Evolutionary conservation across 2,888 invertebrate species (phyloP), one percentile per base, ranked within the genome.

Genomic region (Scaptomyza cyrtandrae): DNA sequence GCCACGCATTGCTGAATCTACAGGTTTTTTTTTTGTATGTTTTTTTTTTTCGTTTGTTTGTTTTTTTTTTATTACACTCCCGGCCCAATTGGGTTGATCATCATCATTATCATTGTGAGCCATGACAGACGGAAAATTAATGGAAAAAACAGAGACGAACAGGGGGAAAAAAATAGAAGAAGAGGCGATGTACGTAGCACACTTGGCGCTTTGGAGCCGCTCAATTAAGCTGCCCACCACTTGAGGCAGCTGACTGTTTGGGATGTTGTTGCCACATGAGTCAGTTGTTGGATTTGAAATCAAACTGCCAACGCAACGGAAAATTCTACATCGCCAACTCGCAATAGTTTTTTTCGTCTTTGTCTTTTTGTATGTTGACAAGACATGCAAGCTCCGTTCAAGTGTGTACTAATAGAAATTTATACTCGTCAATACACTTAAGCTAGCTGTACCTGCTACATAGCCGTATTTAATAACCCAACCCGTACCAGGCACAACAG

Each of bases 161-260:
- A 24, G 24, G n/a, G n/a, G n/a, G 35, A 16, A 16, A 14, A 7
- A 19, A 19, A 2, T 1, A 19, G 33, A 16, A 35, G 33, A n/a
- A 10, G 49, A n/a, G 14, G 48, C 29, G 59, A 49, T 71, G 68
- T 68, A 63, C 72, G 35, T 45, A 61, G 64, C 77, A 74, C 79
- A 77, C 82, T 85, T 79, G 77, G 70, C 60, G 57, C 54, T 82
- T 61, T 62, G 76, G 65, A 82, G 83, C 75, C 64, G 67, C 79
- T 87, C 83, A 87, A 87, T 83, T 83, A 86, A 85, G 80, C 83
- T 86, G 77, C 83, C 87, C 83, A 86, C 83, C 79, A 63, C 45
- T 64, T 27, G 64, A 37, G 44, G 63, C 63, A 63, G 24, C 52
- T 29, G 29, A 11, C 52, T 44, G 39, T 9, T 14, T 68, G 50